Evolutionary conservation across 2,888 invertebrate species (phyloP).

Genomic region (Leucoma salicis): DNA sequence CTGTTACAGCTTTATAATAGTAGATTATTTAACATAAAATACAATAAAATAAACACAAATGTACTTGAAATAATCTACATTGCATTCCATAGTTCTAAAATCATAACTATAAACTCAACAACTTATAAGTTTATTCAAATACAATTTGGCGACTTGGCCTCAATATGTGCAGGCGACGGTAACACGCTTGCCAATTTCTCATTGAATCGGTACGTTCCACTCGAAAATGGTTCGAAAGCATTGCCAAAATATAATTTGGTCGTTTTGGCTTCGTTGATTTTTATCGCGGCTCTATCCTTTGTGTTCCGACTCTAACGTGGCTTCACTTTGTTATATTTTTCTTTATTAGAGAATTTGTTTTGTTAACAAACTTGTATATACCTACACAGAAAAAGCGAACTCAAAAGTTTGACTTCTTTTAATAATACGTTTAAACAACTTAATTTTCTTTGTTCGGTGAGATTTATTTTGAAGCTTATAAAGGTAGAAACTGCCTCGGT

Average conservation of each 20-base stretch:
- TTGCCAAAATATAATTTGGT: constrained; percentile 41
- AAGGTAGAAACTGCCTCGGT: too few relatives aligned
- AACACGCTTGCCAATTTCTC: constrained; percentile 33
- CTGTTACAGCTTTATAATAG: too few relatives aligned
- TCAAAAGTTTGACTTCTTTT: too few relatives aligned
- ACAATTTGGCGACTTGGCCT: constrained; percentile 28
- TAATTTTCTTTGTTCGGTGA: too few relatives aligned
- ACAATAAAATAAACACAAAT: not conserved
- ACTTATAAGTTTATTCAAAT: constrained; percentile 7
- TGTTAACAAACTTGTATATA: not conserved
- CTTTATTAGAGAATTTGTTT: constrained; percentile 20
- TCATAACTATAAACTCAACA: not conserved
- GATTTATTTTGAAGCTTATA: too few relatives aligned
- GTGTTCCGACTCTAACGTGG: constrained; percentile 26
- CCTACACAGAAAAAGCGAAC: too few relatives aligned
- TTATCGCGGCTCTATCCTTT: constrained; percentile 35
- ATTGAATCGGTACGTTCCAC: constrained; percentile 31
- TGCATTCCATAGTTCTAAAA: not conserved
- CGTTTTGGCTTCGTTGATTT: constrained; percentile 41
- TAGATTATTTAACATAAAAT: too few relatives aligned
- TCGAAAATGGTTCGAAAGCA: constrained; percentile 13
- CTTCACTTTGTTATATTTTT: constrained; percentile 26
- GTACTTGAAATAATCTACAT: not conserved
- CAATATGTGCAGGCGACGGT: constrained; percentile 21
- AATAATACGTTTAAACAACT: too few relatives aligned